These are phyloP conservation scores for Myotis lucifugus DNA, from an alignment of 2,113 vertebrate species.

Conservation along the genomic window DNA sequence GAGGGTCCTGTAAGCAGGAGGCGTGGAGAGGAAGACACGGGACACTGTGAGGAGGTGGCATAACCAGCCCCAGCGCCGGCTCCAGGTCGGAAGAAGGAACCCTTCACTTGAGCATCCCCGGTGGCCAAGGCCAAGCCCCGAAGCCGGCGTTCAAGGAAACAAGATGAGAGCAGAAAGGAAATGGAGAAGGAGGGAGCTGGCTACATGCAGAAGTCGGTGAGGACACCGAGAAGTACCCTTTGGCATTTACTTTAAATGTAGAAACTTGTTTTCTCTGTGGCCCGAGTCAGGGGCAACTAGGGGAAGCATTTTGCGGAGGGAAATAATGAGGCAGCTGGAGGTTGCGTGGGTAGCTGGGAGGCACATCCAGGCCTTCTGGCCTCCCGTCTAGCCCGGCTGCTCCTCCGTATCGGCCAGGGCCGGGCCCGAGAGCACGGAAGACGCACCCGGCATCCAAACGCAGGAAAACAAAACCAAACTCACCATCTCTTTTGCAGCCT, in stretches of 20 bases:
- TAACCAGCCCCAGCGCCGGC: fast-evolving
- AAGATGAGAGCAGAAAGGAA: not conserved
- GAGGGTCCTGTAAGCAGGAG: not conserved
- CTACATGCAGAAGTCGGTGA: not conserved
- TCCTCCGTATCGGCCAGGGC: not conserved
- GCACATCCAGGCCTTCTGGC: not conserved
- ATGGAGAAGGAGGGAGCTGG: fast-evolving
- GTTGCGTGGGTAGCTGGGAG: too few species aligned
- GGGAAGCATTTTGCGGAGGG: not conserved
- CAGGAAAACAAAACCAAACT: not conserved
- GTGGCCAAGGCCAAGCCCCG: not conserved
- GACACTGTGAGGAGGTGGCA: not conserved
- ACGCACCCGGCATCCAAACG: not conserved
- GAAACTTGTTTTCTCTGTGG: not conserved
- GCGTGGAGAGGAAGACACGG: not conserved
- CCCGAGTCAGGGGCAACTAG: not conserved
- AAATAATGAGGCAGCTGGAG: not conserved
- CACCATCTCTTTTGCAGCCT: not conserved
- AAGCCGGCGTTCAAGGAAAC: not conserved
- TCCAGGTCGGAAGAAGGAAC: not conserved
- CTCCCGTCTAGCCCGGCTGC: fast-evolving
- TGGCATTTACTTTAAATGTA: not conserved
- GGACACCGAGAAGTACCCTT: not conserved
- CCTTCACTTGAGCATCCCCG: not conserved
- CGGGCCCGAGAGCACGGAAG: not conserved